Conservation (phyloP, 2,888 invertebrate genomes). For the Branchellion lobata region DNA sequence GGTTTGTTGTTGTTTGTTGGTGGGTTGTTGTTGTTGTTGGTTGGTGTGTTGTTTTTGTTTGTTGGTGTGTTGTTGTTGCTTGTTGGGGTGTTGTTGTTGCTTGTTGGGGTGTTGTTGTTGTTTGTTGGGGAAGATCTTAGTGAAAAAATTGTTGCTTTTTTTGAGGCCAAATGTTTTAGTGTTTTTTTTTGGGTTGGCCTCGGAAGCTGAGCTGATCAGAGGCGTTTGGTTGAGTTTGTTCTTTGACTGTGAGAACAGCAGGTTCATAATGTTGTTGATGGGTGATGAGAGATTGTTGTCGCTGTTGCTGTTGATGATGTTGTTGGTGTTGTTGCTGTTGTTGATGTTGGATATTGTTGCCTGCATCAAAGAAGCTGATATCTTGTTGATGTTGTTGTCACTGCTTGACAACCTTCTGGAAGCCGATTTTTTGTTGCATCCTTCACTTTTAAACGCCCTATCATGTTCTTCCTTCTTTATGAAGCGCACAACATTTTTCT, state of each 20-base stretch:
- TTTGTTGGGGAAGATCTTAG: background rate
- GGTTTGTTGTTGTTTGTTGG: background rate
- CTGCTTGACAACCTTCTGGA: too few relatives aligned
- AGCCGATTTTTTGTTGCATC: too few relatives aligned
- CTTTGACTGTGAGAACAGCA: background rate
- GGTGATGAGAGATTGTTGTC: background rate
- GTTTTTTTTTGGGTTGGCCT: background rate
- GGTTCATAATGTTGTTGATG: constrained; percentile 12
- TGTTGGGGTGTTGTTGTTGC: background rate
- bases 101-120: background rate
- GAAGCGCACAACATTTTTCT: too few relatives aligned
- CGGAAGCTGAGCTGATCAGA: too few relatives aligned
- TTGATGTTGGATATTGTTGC: background rate
- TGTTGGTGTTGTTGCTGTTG: background rate
- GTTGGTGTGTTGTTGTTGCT: constrained; percentile 14
- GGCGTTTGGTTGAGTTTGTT: too few relatives aligned
- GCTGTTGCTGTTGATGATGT: background rate
- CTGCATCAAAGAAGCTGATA: background rate
- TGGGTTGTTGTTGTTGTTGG: background rate
- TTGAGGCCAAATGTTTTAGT: background rate
- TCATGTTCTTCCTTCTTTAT: background rate
- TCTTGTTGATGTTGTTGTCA: constrained; percentile 1
- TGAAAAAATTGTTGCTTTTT: background rate
- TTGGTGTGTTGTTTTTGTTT: background rate
- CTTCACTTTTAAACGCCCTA: background rate